phyloP scores from a whole-genome alignment of 2,888 invertebrate genomes.

The Timema cristinae region DNA sequence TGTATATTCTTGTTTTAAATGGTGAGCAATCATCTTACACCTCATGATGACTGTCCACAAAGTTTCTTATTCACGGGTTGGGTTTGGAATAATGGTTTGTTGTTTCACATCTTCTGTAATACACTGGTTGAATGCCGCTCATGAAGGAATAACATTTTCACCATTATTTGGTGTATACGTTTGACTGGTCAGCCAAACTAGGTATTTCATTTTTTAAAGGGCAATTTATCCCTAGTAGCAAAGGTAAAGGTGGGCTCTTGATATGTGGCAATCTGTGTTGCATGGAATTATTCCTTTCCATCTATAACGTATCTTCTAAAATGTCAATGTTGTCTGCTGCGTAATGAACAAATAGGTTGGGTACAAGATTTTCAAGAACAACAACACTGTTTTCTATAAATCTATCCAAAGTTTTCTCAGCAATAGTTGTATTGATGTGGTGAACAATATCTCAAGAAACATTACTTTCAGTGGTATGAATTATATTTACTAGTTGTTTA shows the following conservation, averaged over 20 bases:
- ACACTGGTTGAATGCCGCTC: background rate
- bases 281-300: background rate
- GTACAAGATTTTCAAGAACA: background rate
- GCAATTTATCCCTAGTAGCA: constrained; percentile 3
- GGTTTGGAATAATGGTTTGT: background rate
- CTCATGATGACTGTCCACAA: background rate
- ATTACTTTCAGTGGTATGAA: background rate
- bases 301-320: background rate
- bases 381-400: background rate
- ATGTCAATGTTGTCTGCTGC: constrained; percentile 8
- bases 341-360: background rate
- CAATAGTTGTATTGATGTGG: background rate
- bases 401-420: background rate
- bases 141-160: constrained; percentile 1
- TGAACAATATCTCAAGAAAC: background rate
- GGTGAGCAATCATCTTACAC: constrained; percentile 1
- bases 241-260: background rate
- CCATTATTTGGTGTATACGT: background rate
- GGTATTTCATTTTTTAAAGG: constrained; percentile 1
- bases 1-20: background rate
- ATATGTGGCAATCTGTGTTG: background rate
- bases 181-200: background rate
- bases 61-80: background rate
- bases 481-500: background rate
- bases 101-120: background rate